Conservation (phyloP, 1,140 invertebrate species). For the Acyrthosiphon pisum region DNA sequence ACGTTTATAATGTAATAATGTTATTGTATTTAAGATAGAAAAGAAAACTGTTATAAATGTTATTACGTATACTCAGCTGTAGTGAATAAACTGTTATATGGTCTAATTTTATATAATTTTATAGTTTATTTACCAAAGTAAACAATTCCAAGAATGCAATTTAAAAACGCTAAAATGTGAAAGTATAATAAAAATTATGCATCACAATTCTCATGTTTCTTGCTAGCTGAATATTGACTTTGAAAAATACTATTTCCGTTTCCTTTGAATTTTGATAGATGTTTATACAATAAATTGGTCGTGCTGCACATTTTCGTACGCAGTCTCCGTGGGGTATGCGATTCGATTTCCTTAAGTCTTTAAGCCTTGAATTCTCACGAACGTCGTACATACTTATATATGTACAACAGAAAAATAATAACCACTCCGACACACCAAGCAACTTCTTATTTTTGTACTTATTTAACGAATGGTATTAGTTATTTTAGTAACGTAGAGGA, state of each 20-base stretch:
- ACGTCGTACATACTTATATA: neutral
- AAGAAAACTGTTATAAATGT: neutral
- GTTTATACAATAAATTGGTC: neutral
- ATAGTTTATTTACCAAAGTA: constrained; percentile 16
- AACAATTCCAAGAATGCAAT: neutral
- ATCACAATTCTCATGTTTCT: neutral
- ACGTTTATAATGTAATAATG: neutral
- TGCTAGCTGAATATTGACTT: neutral
- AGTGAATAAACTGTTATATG: neutral
- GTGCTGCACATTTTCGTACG: neutral
- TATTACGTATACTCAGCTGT: neutral
- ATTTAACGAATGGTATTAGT: neutral
- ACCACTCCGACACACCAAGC: neutral
- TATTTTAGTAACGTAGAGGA: constrained; percentile 43
- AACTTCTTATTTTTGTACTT: neutral
- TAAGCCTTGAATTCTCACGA: neutral
- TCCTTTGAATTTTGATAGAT: neutral
- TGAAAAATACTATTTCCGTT: neutral
- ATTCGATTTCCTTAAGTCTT: constrained; percentile 9
- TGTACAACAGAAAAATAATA: constrained; percentile 16
- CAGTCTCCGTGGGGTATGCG: neutral
- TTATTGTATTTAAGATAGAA: neutral
- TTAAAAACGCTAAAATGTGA: neutral
- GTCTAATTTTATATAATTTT: neutral
- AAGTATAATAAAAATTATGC: neutral